Evolutionary conservation across 2,113 vertebrate species (phyloP), one percentile per base, ranked within the genome.

Genomic region (Pavo muticus): DNA sequence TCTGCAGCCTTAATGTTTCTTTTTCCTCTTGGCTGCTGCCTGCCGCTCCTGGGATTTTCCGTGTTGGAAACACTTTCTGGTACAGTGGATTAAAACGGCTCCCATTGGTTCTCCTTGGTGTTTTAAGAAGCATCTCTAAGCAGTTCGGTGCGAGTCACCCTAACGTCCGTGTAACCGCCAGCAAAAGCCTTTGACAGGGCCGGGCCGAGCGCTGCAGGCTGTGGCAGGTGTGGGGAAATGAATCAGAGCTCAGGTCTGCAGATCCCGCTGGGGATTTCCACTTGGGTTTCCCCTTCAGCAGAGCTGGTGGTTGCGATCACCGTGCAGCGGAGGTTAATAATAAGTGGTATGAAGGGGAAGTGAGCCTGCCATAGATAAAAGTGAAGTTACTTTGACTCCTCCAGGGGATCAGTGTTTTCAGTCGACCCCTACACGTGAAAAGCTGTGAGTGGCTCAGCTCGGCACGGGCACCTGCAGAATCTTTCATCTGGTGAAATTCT

Each of bases 241-340:
- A 60, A 57, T 84, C 0, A 0, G 83, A 84, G 81, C 92, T 84
- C 61, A 37, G 87, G 70, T 64, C n/a, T 6, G 5, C 74, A 87
- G 67, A 71, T 88, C 39, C 73, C 40, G 29, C 1, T 92, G 88
- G 94, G 94, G 87, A 91, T 93, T 96, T 96, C 93, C 90, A 87
- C 67, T 20, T 60, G 91, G 73, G 20, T 91, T 95, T 94, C 74
- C 92, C 77, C 84, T 59, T 60, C 14, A 8, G 3, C 70, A 77
- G 35, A 0, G 0, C 61, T 1, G 2, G 65, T 44, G 78, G 64
- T 35, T 80, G 27, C 44, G 42, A 77, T 48, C 0, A 0, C 72
- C 37, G 5, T 29, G 11, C 0, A 3, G 64, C 30, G 25, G 40
- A 25, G 50, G 40, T 61, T 11, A 63, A 27, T 57, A 50, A 27